Percentiles rank a stretch among this genome's conserved stretches.
phyloP scores from a whole-genome alignment of 2,888 invertebrate genomes.

The Petrolisthes cinctipes region DNA sequence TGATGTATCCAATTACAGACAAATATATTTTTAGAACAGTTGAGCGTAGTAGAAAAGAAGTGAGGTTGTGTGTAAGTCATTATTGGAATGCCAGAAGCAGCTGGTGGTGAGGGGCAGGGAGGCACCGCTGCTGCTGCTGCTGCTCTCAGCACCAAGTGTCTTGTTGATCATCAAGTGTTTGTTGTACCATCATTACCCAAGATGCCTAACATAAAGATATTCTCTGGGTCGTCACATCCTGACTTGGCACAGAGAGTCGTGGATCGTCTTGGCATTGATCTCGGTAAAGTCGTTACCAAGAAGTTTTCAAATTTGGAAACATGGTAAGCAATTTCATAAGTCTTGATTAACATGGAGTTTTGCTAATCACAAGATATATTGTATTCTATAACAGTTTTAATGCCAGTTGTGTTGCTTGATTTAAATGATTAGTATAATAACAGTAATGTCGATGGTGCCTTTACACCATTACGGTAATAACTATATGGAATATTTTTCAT shows the following conservation, averaged over 20 bases:
- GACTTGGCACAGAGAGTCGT: conserved; percentile 97
- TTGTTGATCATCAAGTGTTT: background rate
- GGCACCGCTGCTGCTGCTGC: background rate
- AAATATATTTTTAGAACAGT: background rate
- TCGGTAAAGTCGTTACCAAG: conserved; percentile 98
- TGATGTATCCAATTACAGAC: background rate
- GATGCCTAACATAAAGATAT: conserved; percentile 99
- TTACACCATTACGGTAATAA: no score
- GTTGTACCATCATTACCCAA: conserved; percentile 70
- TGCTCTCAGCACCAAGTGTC: background rate
- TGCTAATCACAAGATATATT: no score
- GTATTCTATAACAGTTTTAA: no score
- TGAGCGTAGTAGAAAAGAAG: background rate
- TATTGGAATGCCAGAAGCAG: conserved; percentile 50
- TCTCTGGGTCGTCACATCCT: conserved; percentile 97
- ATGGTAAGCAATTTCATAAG: conserved; percentile 75
- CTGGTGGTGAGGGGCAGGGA: background rate
- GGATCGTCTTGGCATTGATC: conserved; percentile 95
- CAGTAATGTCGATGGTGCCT: no score
- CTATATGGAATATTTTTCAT: no score
- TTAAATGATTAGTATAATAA: no score
- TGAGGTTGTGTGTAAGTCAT: background rate
- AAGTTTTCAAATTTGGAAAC: conserved; percentile 99
- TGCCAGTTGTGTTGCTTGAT: no score
- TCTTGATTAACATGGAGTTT: background rate